Percentiles rank a stretch among this genome's conserved stretches.
phyloP scores from a whole-genome alignment of 2,113 vertebrate species.

The Tetrao urogallus region DNA sequence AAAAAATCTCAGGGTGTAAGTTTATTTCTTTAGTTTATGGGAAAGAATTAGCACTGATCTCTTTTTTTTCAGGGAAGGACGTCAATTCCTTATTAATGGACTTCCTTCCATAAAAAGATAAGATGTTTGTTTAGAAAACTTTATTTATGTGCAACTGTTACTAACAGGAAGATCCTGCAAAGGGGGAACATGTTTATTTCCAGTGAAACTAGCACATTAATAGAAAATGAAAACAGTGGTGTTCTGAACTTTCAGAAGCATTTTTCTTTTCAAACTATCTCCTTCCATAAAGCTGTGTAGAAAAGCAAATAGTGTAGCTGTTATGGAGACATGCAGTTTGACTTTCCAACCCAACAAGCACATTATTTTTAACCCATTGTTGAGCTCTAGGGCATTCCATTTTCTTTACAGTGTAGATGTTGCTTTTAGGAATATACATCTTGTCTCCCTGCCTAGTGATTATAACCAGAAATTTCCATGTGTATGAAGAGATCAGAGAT shows the following conservation, averaged over 20 bases:
- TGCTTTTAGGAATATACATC: background rate
- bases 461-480: background rate
- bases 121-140: constrained; percentile 78
- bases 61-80: constrained; percentile 69
- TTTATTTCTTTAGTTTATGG: constrained; percentile 74
- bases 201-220: constrained; percentile 29
- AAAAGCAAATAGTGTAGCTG: background rate
- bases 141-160: constrained; percentile 75
- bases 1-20: constrained; percentile 61
- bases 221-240: constrained; percentile 27
- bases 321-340: background rate
- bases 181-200: constrained; percentile 58
- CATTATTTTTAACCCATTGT: constrained; percentile 11
- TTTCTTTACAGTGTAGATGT: background rate
- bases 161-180: constrained; percentile 71
- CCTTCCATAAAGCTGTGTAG: background rate
- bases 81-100: constrained; percentile 78
- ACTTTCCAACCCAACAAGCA: background rate
- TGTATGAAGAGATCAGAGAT: background rate
- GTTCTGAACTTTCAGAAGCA: background rate
- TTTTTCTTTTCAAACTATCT: background rate
- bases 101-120: constrained; percentile 83
- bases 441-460: background rate
- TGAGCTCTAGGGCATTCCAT: background rate
- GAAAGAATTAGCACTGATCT: constrained; percentile 68